A percentile compares a stretch with the other conserved stretches of the same genome.
Conservation (phyloP, 1,140 invertebrate species). For the Drosophila elegans region DNA sequence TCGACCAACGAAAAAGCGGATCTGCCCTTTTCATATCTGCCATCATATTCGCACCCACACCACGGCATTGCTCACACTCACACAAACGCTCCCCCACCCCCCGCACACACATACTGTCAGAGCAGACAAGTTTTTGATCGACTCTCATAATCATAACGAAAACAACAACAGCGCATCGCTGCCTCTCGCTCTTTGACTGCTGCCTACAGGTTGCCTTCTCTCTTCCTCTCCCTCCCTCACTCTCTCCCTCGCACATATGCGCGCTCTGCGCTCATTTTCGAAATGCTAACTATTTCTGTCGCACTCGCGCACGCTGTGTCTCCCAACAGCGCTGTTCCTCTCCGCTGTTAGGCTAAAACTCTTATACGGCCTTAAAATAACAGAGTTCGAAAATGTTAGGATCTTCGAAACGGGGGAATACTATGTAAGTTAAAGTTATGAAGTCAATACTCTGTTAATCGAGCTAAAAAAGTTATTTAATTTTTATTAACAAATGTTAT, state of each 20-base stretch:
- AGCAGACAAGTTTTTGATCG: slow-evolving; percentile 75
- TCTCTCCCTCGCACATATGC: slow-evolving; percentile 3
- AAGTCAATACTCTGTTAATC: background rate
- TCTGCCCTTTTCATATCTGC: slow-evolving; percentile 83
- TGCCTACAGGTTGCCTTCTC: slow-evolving; percentile 73
- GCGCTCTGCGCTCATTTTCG: slow-evolving; percentile 45
- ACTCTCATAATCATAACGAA: slow-evolving; percentile 84
- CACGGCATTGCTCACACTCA: slow-evolving; percentile 28
- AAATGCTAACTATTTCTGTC: slow-evolving; percentile 53
- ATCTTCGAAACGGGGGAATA: slow-evolving; percentile 3
- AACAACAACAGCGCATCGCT: slow-evolving; percentile 60
- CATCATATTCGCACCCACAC: slow-evolving; percentile 76
- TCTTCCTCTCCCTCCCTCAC: slow-evolving; percentile 28
- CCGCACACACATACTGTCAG: slow-evolving; percentile 19
- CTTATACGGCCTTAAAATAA: slow-evolving; percentile 61
- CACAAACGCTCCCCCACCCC: slow-evolving; percentile 4
- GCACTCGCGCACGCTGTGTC: slow-evolving; percentile 25
- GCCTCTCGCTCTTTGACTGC: slow-evolving; percentile 56
- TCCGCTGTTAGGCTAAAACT: slow-evolving; percentile 51
- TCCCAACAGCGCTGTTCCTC: slow-evolving; percentile 17
- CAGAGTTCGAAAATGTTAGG: slow-evolving; percentile 47
- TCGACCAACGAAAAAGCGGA: slow-evolving; percentile 49
- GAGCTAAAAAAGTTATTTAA: background rate
- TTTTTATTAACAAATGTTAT: too few relatives aligned
- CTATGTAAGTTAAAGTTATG: background rate